Conservation (phyloP, 2,113 vertebrate genomes). For the Grammomys dolichurus region DNA sequence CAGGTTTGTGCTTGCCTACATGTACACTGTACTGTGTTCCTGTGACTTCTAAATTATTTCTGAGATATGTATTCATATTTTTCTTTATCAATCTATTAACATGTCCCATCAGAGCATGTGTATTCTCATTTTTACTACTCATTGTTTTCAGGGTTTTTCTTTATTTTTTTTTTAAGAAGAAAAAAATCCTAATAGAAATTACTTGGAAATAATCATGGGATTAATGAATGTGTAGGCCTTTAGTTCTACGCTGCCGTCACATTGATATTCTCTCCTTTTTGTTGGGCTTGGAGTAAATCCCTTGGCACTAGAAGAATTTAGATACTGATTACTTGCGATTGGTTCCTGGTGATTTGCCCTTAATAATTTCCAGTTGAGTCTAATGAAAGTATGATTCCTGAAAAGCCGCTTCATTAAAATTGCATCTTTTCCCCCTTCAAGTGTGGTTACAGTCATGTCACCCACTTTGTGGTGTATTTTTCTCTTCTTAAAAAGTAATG, state of each 20-base stretch:
- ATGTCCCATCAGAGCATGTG: slow-evolving; percentile 46
- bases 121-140: slow-evolving; percentile 58
- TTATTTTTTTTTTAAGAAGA: slow-evolving; percentile 45
- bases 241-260: slow-evolving; percentile 47
- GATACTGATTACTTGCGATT: slow-evolving; percentile 81
- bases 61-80: slow-evolving; percentile 65
- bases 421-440: slow-evolving; percentile 73
- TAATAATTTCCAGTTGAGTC: slow-evolving; percentile 84
- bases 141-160: slow-evolving; percentile 71
- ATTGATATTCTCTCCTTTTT: slow-evolving; percentile 79
- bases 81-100: slow-evolving; percentile 70
- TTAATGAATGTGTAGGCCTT: slow-evolving; percentile 74
- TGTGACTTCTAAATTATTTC: slow-evolving; percentile 74
- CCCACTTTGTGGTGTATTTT: slow-evolving; percentile 74
- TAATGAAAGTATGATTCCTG: slow-evolving; percentile 83
- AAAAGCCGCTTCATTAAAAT: slow-evolving; percentile 85
- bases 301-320: slow-evolving; percentile 79
- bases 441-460: slow-evolving; percentile 80
- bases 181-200: slow-evolving; percentile 59
- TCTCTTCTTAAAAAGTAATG: slow-evolving; percentile 71
- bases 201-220: slow-evolving; percentile 68
- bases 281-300: slow-evolving; percentile 81
- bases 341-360: slow-evolving; percentile 83
- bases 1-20: neutral
- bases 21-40: slow-evolving; percentile 65